Conservation (phyloP, 2,113 vertebrate species). For the Thunnus thynnus region DNA sequence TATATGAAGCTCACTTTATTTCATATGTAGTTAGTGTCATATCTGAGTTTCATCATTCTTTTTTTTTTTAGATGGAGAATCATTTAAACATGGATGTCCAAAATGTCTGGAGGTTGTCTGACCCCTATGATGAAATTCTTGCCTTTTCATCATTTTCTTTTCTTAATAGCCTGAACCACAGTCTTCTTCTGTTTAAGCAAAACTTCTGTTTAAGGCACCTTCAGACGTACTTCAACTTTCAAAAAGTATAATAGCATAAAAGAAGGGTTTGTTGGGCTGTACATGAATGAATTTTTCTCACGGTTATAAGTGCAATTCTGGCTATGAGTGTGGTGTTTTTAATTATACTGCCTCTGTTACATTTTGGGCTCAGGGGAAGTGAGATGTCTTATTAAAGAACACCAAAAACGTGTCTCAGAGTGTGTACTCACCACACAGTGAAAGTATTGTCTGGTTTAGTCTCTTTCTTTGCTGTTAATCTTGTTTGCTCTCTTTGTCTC, state of each 20-base stretch:
- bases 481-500: background rate
- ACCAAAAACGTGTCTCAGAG: background rate
- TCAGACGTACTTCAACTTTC: background rate
- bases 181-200: background rate
- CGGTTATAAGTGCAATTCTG: background rate
- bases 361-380: background rate
- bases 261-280: background rate
- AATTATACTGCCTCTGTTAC: background rate
- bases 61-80: conserved; percentile 20
- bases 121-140: conserved; percentile 31
- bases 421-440: background rate
- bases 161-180: background rate
- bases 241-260: background rate
- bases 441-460: background rate
- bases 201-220: background rate
- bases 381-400: conserved; percentile 16
- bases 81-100: conserved; percentile 2
- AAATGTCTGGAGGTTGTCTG: conserved; percentile 6
- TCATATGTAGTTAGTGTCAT: background rate
- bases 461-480: background rate
- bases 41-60: background rate
- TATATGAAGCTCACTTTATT: conserved; percentile 13
- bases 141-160: conserved; percentile 25
- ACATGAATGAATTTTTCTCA: background rate
- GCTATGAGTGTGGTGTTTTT: background rate